Conservation (phyloP, 2,888 invertebrate genomes). For the Microplitis deprimator region DNA sequence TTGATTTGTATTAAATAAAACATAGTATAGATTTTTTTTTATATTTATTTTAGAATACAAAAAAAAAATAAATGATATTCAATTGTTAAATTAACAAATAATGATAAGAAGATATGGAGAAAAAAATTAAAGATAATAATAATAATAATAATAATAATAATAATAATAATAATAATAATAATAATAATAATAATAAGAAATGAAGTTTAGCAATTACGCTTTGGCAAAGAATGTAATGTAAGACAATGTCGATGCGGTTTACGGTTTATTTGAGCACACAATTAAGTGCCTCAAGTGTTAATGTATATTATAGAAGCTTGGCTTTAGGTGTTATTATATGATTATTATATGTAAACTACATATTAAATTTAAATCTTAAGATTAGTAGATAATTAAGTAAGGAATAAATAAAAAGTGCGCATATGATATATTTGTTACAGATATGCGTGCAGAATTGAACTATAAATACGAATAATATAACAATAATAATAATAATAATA, state of each 20-base stretch:
- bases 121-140: no score
- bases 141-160: no score
- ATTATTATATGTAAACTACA: conserved; percentile 70
- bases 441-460: conserved; percentile 69
- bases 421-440: conserved; percentile 72
- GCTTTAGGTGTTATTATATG: conserved; percentile 69
- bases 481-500: not conserved
- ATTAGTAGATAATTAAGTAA: not conserved
- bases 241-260: not conserved
- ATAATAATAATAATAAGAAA: not conserved
- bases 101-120: no score
- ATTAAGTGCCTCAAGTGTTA: conserved; percentile 71
- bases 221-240: not conserved
- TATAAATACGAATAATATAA: conserved; percentile 50
- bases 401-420: conserved; percentile 55
- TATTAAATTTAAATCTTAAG: conserved; percentile 51
- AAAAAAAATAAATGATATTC: no score
- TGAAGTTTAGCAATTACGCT: not conserved
- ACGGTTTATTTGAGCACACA: conserved; percentile 70
- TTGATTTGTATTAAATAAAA: no score
- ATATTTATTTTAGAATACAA: no score
- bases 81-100: no score
- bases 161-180: not conserved
- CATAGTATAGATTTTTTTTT: no score
- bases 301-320: conserved; percentile 72